These are phyloP conservation scores for Stictocephala bisonia DNA, from an alignment of 2,888 invertebrate species.

Conservation along the genomic window DNA sequence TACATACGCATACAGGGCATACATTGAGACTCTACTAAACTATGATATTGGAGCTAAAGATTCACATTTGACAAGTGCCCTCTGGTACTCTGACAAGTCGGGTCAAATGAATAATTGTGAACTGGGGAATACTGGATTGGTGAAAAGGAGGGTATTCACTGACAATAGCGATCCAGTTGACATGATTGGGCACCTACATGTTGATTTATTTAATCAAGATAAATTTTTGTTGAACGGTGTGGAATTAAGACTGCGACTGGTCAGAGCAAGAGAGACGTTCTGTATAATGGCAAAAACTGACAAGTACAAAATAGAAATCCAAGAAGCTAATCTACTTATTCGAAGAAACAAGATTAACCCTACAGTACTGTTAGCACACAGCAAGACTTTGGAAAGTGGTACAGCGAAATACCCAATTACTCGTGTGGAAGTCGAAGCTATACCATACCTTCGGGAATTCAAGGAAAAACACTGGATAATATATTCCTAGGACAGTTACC, in stretches of 20 bases:
- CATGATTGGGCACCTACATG: slow-evolving; percentile 54
- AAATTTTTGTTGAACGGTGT: slow-evolving; percentile 56
- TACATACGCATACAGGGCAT: slow-evolving; percentile 57
- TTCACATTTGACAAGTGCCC: slow-evolving; percentile 46
- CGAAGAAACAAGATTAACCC: slow-evolving; percentile 56
- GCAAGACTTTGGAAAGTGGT: slow-evolving; percentile 54
- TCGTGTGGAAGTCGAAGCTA: slow-evolving; percentile 54
- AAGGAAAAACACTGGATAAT: slow-evolving; percentile 56
- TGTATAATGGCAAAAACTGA: slow-evolving; percentile 51
- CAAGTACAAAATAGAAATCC: slow-evolving; percentile 50
- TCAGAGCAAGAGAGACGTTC: slow-evolving; percentile 52
- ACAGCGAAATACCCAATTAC: slow-evolving; percentile 57
- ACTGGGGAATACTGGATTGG: slow-evolving; percentile 23
- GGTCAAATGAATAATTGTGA: slow-evolving; percentile 48
- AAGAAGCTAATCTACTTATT: slow-evolving; percentile 55
- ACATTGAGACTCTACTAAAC: slow-evolving; percentile 57
- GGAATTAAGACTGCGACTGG: slow-evolving; percentile 52
- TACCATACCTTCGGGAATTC: slow-evolving; percentile 53
- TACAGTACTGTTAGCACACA: slow-evolving; percentile 56
- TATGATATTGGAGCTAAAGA: slow-evolving; percentile 53
- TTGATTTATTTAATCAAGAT: slow-evolving; percentile 56
- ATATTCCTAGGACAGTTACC: slow-evolving; percentile 61
- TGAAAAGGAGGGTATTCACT: neutral
- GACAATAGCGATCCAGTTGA: slow-evolving; percentile 20
- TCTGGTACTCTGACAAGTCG: slow-evolving; percentile 52